phyloP scores from a whole-genome alignment of 2,888 invertebrate species.

The Laspeyria flexula region DNA sequence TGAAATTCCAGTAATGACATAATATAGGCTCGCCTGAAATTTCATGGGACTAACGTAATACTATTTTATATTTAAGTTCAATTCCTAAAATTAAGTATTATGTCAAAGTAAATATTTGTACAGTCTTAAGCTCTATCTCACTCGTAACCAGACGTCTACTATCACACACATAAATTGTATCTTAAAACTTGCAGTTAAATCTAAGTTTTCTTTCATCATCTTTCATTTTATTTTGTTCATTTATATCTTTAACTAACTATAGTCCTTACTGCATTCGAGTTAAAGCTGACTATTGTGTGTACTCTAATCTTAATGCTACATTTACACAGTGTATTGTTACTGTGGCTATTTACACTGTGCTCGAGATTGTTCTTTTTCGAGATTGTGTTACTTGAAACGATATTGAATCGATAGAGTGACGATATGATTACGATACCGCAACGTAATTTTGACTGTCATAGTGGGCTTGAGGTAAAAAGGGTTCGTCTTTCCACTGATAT shows the following conservation, averaged over 20 bases:
- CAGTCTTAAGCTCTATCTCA: slow-evolving; percentile 3
- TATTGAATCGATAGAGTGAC: slow-evolving; percentile 17
- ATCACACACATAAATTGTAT: slow-evolving; percentile 12
- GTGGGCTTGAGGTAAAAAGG: too few relatives aligned
- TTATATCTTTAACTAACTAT: slow-evolving; percentile 4
- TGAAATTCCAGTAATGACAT: too few relatives aligned
- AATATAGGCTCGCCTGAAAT: too few relatives aligned
- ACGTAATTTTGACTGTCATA: too few relatives aligned
- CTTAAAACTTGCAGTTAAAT: too few relatives aligned
- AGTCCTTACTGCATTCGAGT: slow-evolving; percentile 7
- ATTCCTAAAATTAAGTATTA: not conserved
- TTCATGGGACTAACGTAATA: too few relatives aligned
- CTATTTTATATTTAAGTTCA: not conserved
- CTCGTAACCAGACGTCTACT: slow-evolving; percentile 11
- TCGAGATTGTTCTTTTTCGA: slow-evolving; percentile 41
- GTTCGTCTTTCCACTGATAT: too few relatives aligned
- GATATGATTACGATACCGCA: not conserved
- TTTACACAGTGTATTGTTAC: slow-evolving; percentile 53
- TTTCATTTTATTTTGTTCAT: slow-evolving; percentile 22
- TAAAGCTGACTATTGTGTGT: slow-evolving; percentile 22
- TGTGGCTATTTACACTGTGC: slow-evolving; percentile 46
- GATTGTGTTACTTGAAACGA: slow-evolving; percentile 20
- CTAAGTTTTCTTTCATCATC: slow-evolving; percentile 5
- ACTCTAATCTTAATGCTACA: slow-evolving; percentile 30
- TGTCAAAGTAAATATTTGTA: not conserved